These are phyloP conservation scores for Dioctria rufipes DNA, from an alignment of 2,888 invertebrate genomes.

Conservation along the genomic window DNA sequence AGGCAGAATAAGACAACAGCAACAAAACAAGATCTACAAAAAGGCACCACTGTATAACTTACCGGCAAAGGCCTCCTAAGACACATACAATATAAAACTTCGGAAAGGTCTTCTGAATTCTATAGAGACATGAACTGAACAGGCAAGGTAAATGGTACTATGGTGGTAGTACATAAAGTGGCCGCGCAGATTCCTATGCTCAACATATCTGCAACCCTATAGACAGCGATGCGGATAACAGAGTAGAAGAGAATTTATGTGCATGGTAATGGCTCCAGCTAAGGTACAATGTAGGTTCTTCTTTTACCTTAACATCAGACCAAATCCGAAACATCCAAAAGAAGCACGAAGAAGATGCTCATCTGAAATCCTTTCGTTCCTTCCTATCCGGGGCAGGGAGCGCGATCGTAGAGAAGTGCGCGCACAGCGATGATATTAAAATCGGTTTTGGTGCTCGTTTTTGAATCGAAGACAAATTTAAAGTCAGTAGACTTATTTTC, in stretches of 20 bases:
- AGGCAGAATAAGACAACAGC: slow-evolving; percentile 52
- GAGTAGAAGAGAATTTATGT: slow-evolving; percentile 56
- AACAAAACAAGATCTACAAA: slow-evolving; percentile 41
- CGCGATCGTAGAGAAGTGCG: slow-evolving; percentile 28
- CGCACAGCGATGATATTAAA: slow-evolving; percentile 43
- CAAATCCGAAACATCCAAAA: background rate
- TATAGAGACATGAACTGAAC: slow-evolving; percentile 54
- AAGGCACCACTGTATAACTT: slow-evolving; percentile 44
- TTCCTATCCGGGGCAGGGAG: slow-evolving; percentile 22
- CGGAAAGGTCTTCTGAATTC: slow-evolving; percentile 56
- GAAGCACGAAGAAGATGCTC: slow-evolving; percentile 27
- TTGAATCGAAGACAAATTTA: slow-evolving; percentile 54
- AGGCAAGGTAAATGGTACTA: slow-evolving; percentile 35
- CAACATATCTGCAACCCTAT: slow-evolving; percentile 44
- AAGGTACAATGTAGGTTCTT: slow-evolving; percentile 47
- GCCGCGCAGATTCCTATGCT: slow-evolving; percentile 49
- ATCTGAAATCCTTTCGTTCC: slow-evolving; percentile 41
- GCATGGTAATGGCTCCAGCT: slow-evolving; percentile 55
- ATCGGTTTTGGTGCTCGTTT: slow-evolving; percentile 18
- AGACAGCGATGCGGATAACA: slow-evolving; percentile 52
- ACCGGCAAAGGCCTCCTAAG: slow-evolving; percentile 51
- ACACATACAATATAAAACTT: slow-evolving; percentile 51
- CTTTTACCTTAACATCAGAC: slow-evolving; percentile 33
- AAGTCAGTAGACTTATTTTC: slow-evolving; percentile 56
- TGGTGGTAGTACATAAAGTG: slow-evolving; percentile 54